These are phyloP conservation scores for Synergus laeviventris DNA, from an alignment of 2,888 invertebrate species.

Conservation along the genomic window DNA sequence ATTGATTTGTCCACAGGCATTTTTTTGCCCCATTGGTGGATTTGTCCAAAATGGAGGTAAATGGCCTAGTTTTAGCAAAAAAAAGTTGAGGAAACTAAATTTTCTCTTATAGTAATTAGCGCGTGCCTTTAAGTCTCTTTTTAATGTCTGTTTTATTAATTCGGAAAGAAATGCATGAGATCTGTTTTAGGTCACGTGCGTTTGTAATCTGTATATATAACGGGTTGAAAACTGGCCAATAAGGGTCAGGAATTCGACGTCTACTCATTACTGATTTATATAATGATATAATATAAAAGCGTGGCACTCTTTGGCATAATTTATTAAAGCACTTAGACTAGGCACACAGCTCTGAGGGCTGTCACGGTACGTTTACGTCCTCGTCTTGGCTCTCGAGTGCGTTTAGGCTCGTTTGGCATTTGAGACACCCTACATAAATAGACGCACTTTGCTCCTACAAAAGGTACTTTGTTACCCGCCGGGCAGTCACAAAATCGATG, in stretches of 20 bases:
- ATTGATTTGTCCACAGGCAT: too few relatives aligned
- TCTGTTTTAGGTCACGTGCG: background rate
- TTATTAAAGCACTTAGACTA: conserved; percentile 73
- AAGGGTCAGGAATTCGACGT: background rate
- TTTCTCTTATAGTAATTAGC: too few relatives aligned
- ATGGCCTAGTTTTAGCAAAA: too few relatives aligned
- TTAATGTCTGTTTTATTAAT: background rate
- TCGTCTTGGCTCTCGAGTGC: conserved; percentile 66
- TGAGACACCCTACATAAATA: conserved; percentile 73
- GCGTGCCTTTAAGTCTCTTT: too few relatives aligned
- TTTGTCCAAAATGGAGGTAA: too few relatives aligned
- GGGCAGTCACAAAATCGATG: conserved; percentile 41
- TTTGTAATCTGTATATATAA: background rate
- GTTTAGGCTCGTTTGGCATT: conserved; percentile 72
- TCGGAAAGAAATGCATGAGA: background rate
- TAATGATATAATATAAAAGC: conserved; percentile 54
- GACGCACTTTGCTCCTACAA: conserved; percentile 73
- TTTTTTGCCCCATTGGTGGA: too few relatives aligned
- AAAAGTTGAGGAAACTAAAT: too few relatives aligned
- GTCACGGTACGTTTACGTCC: conserved; percentile 72
- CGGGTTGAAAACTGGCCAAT: conserved; percentile 30
- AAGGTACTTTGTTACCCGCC: conserved; percentile 67
- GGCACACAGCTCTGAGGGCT: conserved; percentile 61
- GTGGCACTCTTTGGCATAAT: conserved; percentile 64
- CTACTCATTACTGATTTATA: conserved; percentile 29